Evolutionary conservation across 2,797 vertebrate genomes (phyloP).

Genomic region (Semotilus atromaculatus): DNA sequence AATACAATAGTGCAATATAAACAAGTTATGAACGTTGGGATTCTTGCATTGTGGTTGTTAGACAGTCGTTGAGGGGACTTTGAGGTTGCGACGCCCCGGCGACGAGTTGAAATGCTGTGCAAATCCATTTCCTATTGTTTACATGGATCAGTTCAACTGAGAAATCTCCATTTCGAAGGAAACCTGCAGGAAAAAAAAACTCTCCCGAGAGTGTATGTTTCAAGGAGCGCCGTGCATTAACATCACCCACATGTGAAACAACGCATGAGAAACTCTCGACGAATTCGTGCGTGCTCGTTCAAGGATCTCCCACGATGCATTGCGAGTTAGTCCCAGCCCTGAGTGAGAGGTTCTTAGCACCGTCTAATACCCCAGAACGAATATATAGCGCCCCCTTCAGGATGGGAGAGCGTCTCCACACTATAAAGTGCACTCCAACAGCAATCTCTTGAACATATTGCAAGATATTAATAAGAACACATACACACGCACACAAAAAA

Average conservation of each 20-base stretch:
- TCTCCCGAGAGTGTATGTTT: neutral
- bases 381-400: conserved; percentile 34
- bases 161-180: neutral
- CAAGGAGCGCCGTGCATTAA: neutral
- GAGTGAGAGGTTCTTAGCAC: conserved; percentile 74
- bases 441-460: conserved; percentile 24
- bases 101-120: conserved; percentile 54
- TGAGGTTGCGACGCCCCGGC: conserved; percentile 61
- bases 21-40: conserved; percentile 67
- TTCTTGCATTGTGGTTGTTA: conserved; percentile 66
- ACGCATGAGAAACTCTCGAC: neutral
- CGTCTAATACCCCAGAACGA: conserved; percentile 61
- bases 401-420: conserved; percentile 68
- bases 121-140: neutral
- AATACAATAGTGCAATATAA: conserved; percentile 82
- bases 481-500: neutral
- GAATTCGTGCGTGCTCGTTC: neutral
- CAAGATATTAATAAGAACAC: neutral
- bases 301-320: conserved; percentile 32
- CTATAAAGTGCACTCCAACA: conserved; percentile 72
- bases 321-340: conserved; percentile 63
- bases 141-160: neutral
- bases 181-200: neutral
- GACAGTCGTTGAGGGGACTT: conserved; percentile 56
- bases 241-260: too few species aligned